Conservation (phyloP, 2,797 vertebrate genomes). For the Malacoraja senta region DNA sequence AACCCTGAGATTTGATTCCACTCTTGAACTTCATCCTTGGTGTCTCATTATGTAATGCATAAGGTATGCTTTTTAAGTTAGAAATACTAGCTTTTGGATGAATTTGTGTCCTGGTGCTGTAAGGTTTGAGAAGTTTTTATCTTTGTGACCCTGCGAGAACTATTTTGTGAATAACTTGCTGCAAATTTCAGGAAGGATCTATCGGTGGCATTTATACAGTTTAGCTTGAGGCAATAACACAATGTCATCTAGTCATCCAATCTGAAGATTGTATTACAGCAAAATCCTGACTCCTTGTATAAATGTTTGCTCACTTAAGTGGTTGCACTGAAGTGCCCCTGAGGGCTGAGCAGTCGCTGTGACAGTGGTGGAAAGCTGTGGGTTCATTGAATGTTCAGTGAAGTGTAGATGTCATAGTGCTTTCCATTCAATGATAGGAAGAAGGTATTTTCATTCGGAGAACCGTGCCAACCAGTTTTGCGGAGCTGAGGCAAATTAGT, state of each 20-base stretch:
- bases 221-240: conserved; percentile 25
- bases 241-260: conserved; percentile 29
- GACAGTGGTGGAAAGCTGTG: background rate
- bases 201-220: background rate
- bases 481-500: background rate
- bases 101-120: conserved; percentile 16
- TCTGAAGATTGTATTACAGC: conserved; percentile 17
- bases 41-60: conserved; percentile 19
- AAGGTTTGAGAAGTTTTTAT: conserved; percentile 21
- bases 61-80: conserved; percentile 12
- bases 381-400: conserved; percentile 6
- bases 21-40: conserved; percentile 26
- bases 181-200: background rate
- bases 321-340: background rate
- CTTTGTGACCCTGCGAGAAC: background rate
- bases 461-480: no score
- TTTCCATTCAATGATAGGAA: background rate
- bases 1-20: conserved; percentile 28
- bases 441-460: background rate
- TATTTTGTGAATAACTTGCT: conserved; percentile 25
- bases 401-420: background rate
- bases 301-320: conserved; percentile 37
- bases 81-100: background rate
- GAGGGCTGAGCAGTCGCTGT: conserved; percentile 1
- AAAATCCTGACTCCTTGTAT: conserved; percentile 19